These are phyloP conservation scores for Coenonympha arcania DNA, from an alignment of 2,888 invertebrate species.

Conservation along the genomic window DNA sequence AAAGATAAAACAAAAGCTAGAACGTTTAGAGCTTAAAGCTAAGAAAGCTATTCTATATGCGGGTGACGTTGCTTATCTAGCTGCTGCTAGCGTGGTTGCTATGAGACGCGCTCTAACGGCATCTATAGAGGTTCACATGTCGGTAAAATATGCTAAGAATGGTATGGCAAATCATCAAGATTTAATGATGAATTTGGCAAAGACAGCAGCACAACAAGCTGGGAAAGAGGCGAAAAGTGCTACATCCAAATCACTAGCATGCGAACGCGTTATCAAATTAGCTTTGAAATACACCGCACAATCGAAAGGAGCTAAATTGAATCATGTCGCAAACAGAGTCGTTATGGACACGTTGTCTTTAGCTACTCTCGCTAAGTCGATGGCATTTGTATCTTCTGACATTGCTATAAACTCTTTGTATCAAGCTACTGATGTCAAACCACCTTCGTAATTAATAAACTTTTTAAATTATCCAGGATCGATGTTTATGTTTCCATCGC, in stretches of 20 bases:
- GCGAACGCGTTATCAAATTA: constrained; percentile 60
- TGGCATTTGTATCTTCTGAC: constrained; percentile 67
- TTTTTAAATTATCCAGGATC: no score
- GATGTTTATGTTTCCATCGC: no score
- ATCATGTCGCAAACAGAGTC: constrained; percentile 65
- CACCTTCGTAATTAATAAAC: constrained; percentile 42
- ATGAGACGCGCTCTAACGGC: constrained; percentile 64
- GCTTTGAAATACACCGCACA: constrained; percentile 66
- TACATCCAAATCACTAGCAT: constrained; percentile 58
- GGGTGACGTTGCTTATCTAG: constrained; percentile 66
- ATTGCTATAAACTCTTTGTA: constrained; percentile 68
- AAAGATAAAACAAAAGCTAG: constrained; percentile 54
- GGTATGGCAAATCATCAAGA: constrained; percentile 68
- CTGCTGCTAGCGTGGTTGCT: constrained; percentile 66
- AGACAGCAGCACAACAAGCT: constrained; percentile 67
- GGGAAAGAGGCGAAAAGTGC: constrained; percentile 68
- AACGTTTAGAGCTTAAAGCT: constrained; percentile 59
- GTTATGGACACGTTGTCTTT: constrained; percentile 65
- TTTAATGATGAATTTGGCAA: constrained; percentile 68
- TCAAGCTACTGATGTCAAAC: constrained; percentile 64
- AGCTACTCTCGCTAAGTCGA: constrained; percentile 63
- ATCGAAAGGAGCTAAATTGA: constrained; percentile 60
- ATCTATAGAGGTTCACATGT: constrained; percentile 68
- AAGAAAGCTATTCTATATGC: constrained; percentile 68
- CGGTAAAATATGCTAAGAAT: constrained; percentile 60